These are phyloP conservation scores for Cataglyphis cursor DNA, from an alignment of 2,888 invertebrate species.

Conservation along the genomic window DNA sequence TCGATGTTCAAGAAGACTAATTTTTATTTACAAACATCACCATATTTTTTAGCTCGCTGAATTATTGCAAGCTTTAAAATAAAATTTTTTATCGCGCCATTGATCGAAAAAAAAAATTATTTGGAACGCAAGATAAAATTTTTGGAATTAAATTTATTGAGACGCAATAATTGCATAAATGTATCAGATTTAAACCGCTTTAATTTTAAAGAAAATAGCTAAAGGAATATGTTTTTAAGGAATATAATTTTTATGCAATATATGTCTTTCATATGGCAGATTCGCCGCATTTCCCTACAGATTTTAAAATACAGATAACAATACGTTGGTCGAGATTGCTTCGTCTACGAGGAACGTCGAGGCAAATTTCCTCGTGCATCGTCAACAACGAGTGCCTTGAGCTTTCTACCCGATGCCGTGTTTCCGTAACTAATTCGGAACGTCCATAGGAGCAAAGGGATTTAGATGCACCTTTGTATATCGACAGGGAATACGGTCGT, in stretches of 20 bases:
- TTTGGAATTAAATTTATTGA: not conserved
- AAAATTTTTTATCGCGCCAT: not conserved
- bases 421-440: conserved; percentile 61
- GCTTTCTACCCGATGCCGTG: conserved; percentile 31
- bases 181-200: not conserved
- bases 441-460: conserved; percentile 59
- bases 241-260: not conserved
- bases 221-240: not conserved
- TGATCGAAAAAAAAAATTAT: not conserved
- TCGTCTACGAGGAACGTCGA: conserved; percentile 68
- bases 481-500: conserved; percentile 74
- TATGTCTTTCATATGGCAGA: conserved; percentile 21
- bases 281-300: conserved; percentile 61
- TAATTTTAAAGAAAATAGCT: not conserved
- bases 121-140: not conserved
- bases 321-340: conserved; percentile 76
- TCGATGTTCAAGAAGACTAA: conserved; percentile 31
- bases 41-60: not conserved
- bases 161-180: not conserved
- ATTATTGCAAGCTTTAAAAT: not conserved
- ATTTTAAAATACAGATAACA: conserved; percentile 76
- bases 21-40: conserved; percentile 47
- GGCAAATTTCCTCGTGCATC: conserved; percentile 32
- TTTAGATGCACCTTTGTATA: conserved; percentile 72
- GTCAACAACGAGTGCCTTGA: conserved; percentile 51